A percentile compares a stretch with the other conserved stretches of the same genome.
These are phyloP conservation scores for Bothrops jararaca DNA, from an alignment of 2,113 vertebrate genomes.

Conservation along the genomic window DNA sequence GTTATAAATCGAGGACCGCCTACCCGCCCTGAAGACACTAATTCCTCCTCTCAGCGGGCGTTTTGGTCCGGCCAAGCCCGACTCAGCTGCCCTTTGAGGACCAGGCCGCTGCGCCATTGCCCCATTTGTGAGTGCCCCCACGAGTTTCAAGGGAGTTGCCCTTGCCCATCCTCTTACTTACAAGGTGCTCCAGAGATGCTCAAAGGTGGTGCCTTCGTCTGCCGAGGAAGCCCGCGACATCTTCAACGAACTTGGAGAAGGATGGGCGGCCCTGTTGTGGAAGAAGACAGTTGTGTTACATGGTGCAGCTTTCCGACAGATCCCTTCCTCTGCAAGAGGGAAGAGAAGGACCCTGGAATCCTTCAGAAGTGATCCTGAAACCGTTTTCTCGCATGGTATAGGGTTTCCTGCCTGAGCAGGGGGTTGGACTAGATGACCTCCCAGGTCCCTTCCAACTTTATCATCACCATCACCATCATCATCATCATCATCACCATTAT, in stretches of 20 bases:
- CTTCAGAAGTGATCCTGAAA: not conserved
- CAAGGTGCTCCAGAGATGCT: constrained; percentile 94
- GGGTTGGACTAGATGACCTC: no score
- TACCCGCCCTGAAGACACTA: not conserved
- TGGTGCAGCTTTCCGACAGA: not conserved
- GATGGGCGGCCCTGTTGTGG: constrained; percentile 77
- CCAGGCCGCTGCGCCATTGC: not conserved
- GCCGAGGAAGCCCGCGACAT: constrained; percentile 85
- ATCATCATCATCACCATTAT: no score
- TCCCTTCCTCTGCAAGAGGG: not conserved
- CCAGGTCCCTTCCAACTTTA: no score
- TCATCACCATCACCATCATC: no score
- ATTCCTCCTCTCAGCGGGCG: not conserved
- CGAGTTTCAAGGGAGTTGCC: not conserved
- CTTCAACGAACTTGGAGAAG: constrained; percentile 75
- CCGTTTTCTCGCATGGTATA: not conserved
- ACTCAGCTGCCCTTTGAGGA: not conserved
- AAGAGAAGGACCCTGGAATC: not conserved
- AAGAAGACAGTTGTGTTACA: not conserved
- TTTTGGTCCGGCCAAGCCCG: not conserved
- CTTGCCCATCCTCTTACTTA: constrained; percentile 72
- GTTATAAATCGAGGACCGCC: not conserved
- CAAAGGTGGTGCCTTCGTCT: constrained; percentile 88
- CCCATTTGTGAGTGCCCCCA: not conserved
- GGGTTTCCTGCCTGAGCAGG: no score